These are phyloP conservation scores for Caenorhabditis latens DNA, from an alignment of 1,140 invertebrate genomes.

Conservation along the genomic window DNA sequence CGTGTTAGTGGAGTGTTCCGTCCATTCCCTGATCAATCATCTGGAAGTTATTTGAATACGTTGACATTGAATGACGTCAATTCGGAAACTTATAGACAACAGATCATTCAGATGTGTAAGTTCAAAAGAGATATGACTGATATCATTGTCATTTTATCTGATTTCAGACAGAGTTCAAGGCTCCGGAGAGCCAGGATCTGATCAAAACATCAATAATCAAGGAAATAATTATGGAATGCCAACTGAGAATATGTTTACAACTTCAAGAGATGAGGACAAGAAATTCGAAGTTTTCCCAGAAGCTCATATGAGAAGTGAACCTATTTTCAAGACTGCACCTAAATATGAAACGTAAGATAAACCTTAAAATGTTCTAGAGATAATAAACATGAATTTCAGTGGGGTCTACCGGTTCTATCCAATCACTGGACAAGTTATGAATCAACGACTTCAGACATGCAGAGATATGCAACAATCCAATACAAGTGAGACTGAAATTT, in stretches of 20 bases:
- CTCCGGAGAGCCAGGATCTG: slow-evolving; percentile 70
- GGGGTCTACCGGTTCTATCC: slow-evolving; percentile 66
- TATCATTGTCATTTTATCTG: not conserved
- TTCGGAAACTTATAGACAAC: slow-evolving; percentile 73
- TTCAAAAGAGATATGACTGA: not conserved
- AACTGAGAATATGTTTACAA: slow-evolving; percentile 77
- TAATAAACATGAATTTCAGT: slow-evolving; percentile 44
- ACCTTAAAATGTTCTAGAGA: not conserved
- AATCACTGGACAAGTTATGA: slow-evolving; percentile 70
- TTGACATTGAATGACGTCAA: slow-evolving; percentile 76
- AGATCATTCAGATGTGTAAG: slow-evolving; percentile 74
- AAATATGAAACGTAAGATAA: slow-evolving; percentile 58
- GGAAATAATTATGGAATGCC: slow-evolving; percentile 73
- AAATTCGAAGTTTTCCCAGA: slow-evolving; percentile 78
- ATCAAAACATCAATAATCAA: slow-evolving; percentile 67
- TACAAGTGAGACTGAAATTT: slow-evolving; percentile 63
- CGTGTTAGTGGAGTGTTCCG: slow-evolving; percentile 74
- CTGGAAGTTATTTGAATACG: slow-evolving; percentile 67
- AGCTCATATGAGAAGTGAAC: slow-evolving; percentile 69
- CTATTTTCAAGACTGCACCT: slow-evolving; percentile 75
- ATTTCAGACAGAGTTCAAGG: slow-evolving; percentile 71
- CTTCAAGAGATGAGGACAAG: slow-evolving; percentile 76
- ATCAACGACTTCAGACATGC: slow-evolving; percentile 73
- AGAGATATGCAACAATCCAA: slow-evolving; percentile 73
- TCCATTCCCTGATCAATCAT: slow-evolving; percentile 76